Base-by-base conservation (phyloP, 2,888 invertebrate genomes). In the Agonopterix heracliana region DNA sequence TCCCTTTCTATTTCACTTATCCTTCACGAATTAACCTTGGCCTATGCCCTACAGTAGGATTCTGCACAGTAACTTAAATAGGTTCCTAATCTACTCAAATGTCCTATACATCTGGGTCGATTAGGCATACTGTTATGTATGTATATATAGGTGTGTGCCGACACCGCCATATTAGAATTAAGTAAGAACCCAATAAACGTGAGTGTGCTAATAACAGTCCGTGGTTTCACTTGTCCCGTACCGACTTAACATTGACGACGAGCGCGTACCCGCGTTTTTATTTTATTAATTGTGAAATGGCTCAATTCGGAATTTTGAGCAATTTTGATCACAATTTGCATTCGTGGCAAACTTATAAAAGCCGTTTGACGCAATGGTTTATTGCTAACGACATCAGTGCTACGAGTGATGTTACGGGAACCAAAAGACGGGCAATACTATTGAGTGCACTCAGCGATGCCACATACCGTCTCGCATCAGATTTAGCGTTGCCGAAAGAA, bases 301-400 rank as follows among this genome's bases (percentile, higher is more conserved):
- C 41, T 11, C n/a, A 11, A 11, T 11, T 41, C 5, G 41, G 41
- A 11, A 41, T 41, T 41, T 41, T 41, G 41, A 8, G n/a, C n/a
- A n/a, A 8, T n/a, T 41, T 41, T 12, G 41, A 41, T 12, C 41
- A 10, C n/a, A n/a, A 41, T 11, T 11, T 41, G 8, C n/a, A 41
- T 8, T 11, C 41, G 41, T 48, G 41, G 46, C 46, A 46, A 40
- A 44, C 44, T n/a, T 44, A 44, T 13, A 46, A 46, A 41, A 34
- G 11, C 3, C 26, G 46, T 0, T 34, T 34, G 10, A 8, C 9
- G 11, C 17, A 13, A 10, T 46, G 46, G 46, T 46, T 11, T 11
- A 12, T 40, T 12, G 46, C 46, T 1, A 46, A 41, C 34, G n/a
- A 41, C 10, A 13, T 46, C 10, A 5, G n/a, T 10, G 34, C 34